Conservation (phyloP, 2,797 vertebrate species). For the Tokudaia muenninki region DNA sequence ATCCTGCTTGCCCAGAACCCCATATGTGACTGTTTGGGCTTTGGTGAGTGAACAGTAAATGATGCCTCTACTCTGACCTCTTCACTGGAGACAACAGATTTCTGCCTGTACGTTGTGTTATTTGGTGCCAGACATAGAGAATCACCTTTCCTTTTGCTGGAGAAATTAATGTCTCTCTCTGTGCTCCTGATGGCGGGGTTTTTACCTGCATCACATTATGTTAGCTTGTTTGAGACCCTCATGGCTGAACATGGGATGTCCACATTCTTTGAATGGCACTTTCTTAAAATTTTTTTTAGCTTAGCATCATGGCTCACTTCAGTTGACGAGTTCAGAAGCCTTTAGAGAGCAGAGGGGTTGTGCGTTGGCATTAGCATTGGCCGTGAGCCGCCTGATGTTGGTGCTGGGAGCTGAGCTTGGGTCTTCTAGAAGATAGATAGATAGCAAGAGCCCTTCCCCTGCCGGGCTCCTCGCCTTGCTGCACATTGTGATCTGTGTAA, state of each 20-base stretch:
- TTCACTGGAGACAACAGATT: not conserved
- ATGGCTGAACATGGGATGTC: not conserved
- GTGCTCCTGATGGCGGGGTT: not conserved
- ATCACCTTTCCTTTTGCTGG: not conserved
- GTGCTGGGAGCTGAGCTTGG: not conserved
- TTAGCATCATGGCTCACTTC: not conserved
- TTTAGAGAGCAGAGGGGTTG: not conserved
- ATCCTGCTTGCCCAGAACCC: constrained; percentile 94
- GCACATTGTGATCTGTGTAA: not conserved
- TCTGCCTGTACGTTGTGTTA: fast-evolving
- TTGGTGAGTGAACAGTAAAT: constrained; percentile 89
- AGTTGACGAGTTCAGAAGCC: not conserved
- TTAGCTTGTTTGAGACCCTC: not conserved
- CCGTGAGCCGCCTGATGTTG: not conserved
- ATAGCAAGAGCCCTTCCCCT: not conserved
- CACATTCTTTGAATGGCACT: not conserved
- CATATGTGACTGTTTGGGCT: constrained; percentile 94
- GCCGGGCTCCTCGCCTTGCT: not conserved
- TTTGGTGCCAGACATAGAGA: not conserved
- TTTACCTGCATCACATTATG: fast-evolving
- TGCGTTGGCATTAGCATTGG: not conserved
- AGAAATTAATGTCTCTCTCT: fast-evolving
- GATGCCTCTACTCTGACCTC: not conserved
- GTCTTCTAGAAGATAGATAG: not conserved
- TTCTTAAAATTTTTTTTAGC: not conserved